These are phyloP conservation scores for Ceyx melanurus DNA, from an alignment of 2,113 vertebrate species.

Conservation along the genomic window DNA sequence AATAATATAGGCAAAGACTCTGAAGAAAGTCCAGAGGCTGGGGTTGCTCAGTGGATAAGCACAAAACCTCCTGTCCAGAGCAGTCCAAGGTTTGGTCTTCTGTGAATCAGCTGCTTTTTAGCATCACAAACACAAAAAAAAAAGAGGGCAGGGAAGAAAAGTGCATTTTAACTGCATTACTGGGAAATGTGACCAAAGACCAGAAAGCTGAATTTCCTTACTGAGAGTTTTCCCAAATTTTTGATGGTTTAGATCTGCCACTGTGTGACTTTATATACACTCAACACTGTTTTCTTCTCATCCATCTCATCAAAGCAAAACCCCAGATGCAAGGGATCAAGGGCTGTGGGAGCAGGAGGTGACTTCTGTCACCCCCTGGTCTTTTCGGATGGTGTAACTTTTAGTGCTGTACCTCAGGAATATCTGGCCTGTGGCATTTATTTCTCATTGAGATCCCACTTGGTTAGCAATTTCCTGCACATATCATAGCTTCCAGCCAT, in stretches of 20 bases:
- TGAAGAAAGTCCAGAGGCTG: not conserved
- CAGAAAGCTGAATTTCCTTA: too few species aligned
- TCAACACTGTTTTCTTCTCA: too few species aligned
- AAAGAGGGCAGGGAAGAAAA: not conserved
- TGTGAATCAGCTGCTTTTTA: not conserved
- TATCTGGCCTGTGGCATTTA: not conserved
- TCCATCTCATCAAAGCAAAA: too few species aligned
- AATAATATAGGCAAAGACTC: not conserved
- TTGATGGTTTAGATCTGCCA: too few species aligned
- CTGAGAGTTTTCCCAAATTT: too few species aligned
- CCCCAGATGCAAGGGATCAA: too few species aligned
- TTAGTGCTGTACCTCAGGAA: not conserved
- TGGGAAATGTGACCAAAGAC: not conserved
- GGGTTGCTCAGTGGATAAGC: not conserved
- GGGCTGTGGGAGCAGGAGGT: not conserved
- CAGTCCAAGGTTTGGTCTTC: not conserved
- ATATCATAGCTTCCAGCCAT: fast-evolving
- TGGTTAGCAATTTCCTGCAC: fast-evolving
- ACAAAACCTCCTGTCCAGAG: not conserved
- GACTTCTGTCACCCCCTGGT: too few species aligned
- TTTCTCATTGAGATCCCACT: not conserved
- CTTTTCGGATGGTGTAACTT: not conserved
- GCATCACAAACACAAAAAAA: not conserved
- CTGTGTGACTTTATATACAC: too few species aligned
- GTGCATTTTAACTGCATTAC: not conserved